phyloP scores from a whole-genome alignment of 2,113 vertebrate species.

The Thunnus maccoyii region DNA sequence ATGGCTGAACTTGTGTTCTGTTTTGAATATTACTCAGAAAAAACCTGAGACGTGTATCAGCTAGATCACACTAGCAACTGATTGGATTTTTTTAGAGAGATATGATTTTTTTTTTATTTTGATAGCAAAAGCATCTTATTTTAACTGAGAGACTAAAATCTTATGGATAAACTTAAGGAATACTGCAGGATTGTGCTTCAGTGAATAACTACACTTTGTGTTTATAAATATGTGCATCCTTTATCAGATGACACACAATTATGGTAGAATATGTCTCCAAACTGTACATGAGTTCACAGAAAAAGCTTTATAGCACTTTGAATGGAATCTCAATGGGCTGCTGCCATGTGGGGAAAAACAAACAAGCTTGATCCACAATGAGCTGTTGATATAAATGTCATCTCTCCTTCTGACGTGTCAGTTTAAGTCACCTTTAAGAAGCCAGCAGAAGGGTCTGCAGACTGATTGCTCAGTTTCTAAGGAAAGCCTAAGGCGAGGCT shows the following conservation, averaged over 20 bases:
- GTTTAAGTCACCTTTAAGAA: conserved; percentile 24
- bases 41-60: no score
- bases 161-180: no score
- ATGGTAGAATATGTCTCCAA: not conserved
- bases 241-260: not conserved
- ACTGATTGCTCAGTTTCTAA: conserved; percentile 49
- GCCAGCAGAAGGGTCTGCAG: not conserved
- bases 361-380: not conserved
- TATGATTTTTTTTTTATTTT: no score
- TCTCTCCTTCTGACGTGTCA: conserved; percentile 27
- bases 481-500: conserved; percentile 43
- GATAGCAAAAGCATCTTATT: no score
- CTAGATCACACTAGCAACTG: no score
- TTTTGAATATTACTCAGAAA: no score
- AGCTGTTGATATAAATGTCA: conserved; percentile 38
- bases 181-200: no score
- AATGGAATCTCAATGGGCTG: not conserved
- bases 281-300: not conserved
- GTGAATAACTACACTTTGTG: no score
- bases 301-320: not conserved
- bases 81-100: no score
- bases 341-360: not conserved
- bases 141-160: no score
- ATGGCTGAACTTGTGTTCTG: not conserved
- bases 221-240: not conserved